Evolutionary conservation across 2,113 vertebrate genomes (phyloP).

Genomic region (Smithornis capensis): DNA sequence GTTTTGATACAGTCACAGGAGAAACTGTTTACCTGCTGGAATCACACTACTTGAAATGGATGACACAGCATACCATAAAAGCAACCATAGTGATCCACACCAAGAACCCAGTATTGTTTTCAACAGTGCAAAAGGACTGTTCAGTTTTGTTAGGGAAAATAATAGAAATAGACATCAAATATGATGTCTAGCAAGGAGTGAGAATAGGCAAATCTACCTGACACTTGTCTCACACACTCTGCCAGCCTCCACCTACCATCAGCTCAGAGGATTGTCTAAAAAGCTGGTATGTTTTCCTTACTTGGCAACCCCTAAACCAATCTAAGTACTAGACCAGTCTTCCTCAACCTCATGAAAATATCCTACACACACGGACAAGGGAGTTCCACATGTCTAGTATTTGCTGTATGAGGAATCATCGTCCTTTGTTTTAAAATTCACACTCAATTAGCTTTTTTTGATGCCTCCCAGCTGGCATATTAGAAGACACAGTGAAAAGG

Average conservation of each 20-base stretch:
- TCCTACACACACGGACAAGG: background rate
- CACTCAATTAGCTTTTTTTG: background rate
- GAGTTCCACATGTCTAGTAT: background rate
- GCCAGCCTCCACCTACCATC: background rate
- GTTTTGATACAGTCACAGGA: background rate
- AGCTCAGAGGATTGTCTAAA: background rate
- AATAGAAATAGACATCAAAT: background rate
- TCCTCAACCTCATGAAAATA: background rate
- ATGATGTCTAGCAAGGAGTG: background rate
- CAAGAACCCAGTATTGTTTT: background rate
- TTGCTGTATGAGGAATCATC: background rate
- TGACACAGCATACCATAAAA: background rate
- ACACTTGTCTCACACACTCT: accelerated
- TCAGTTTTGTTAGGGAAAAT: background rate
- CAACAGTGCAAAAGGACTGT: background rate
- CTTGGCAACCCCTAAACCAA: background rate
- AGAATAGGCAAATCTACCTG: accelerated
- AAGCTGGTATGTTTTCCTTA: background rate
- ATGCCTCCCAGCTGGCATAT: background rate
- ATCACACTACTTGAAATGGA: background rate
- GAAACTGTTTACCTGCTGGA: background rate
- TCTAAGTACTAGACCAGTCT: background rate
- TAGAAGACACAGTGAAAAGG: background rate
- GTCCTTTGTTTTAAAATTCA: background rate
- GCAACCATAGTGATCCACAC: background rate